Evolutionary conservation across 2,797 vertebrate genomes (phyloP).

Genomic region (Ctenochaetus hawaiiensis): DNA sequence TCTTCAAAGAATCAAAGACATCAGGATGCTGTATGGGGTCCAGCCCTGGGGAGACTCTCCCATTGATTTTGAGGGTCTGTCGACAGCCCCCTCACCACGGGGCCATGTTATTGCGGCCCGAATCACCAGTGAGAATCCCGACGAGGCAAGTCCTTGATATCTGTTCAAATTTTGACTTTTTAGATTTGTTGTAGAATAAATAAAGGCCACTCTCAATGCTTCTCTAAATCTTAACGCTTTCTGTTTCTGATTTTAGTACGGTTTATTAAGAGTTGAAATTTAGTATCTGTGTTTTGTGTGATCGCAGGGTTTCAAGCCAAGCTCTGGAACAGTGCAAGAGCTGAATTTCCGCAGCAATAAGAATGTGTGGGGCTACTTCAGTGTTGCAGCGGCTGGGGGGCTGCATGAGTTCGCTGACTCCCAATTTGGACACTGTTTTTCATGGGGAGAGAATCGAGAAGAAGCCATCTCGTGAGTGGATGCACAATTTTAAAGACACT

Average conservation of each 20-base stretch:
- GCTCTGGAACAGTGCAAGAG: slow-evolving; percentile 98
- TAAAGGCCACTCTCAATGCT: neutral
- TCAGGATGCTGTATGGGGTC: slow-evolving; percentile 85
- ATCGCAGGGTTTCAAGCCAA: slow-evolving; percentile 97
- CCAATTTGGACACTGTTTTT: slow-evolving; percentile 99
- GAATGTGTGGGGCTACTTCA: slow-evolving; percentile 99
- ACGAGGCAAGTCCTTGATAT: slow-evolving; percentile 88
- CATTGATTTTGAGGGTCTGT: slow-evolving; percentile 95
- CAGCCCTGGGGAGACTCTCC: slow-evolving; percentile 93
- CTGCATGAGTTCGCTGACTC: slow-evolving; percentile 99
- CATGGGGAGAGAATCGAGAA: slow-evolving; percentile 98
- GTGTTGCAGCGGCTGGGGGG: slow-evolving; percentile 97
- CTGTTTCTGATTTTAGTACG: neutral
- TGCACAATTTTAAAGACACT: neutral
- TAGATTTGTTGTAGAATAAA: neutral
- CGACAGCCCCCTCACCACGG: slow-evolving; percentile 91
- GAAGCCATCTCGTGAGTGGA: slow-evolving; percentile 98
- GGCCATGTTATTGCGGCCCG: slow-evolving; percentile 98
- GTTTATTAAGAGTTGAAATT: neutral
- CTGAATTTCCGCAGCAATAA: slow-evolving; percentile 99
- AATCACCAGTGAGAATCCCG: slow-evolving; percentile 99
- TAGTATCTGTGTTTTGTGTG: slow-evolving; percentile 12
- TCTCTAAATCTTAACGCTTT: neutral
- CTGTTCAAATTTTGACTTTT: neutral
- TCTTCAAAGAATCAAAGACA: slow-evolving; percentile 92